phyloP scores from a whole-genome alignment of 2,888 invertebrate species.

The Macaria liturata region DNA sequence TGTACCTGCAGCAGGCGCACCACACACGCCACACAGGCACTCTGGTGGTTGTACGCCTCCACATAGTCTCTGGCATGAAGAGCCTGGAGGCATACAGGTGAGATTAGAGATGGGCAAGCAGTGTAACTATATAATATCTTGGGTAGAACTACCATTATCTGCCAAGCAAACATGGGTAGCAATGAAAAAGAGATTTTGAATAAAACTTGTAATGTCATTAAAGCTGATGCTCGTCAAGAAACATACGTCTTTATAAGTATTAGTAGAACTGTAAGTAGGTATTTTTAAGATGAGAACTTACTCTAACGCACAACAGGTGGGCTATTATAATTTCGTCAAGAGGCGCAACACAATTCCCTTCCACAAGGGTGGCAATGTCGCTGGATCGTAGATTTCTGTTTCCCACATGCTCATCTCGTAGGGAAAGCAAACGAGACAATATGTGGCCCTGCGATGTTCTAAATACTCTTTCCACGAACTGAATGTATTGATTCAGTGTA shows the following conservation, averaged over 20 bases:
- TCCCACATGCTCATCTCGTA: constrained; percentile 88
- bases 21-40: constrained; percentile 89
- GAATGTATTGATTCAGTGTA: constrained; percentile 69
- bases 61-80: constrained; percentile 76
- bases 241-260: too few species aligned
- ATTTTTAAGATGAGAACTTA: constrained; percentile 45
- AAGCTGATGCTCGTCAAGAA: too few species aligned
- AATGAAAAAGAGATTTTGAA: too few species aligned
- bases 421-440: constrained; percentile 84
- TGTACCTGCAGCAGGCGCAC: constrained; percentile 92
- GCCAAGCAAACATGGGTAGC: too few species aligned
- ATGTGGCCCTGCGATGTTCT: constrained; percentile 84
- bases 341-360: constrained; percentile 87
- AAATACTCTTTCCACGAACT: constrained; percentile 84
- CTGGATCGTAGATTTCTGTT: constrained; percentile 87
- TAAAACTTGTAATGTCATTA: too few species aligned
- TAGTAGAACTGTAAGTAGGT: not conserved
- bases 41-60: constrained; percentile 91
- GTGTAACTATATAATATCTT: too few species aligned
- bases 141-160: too few species aligned
- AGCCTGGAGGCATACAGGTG: constrained; percentile 52
- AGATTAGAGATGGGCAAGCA: not conserved
- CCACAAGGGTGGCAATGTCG: constrained; percentile 87
- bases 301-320: constrained; percentile 88
- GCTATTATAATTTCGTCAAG: constrained; percentile 89